These are phyloP conservation scores for Nudaria mundana DNA, from an alignment of 2,888 invertebrate genomes.

Conservation along the genomic window DNA sequence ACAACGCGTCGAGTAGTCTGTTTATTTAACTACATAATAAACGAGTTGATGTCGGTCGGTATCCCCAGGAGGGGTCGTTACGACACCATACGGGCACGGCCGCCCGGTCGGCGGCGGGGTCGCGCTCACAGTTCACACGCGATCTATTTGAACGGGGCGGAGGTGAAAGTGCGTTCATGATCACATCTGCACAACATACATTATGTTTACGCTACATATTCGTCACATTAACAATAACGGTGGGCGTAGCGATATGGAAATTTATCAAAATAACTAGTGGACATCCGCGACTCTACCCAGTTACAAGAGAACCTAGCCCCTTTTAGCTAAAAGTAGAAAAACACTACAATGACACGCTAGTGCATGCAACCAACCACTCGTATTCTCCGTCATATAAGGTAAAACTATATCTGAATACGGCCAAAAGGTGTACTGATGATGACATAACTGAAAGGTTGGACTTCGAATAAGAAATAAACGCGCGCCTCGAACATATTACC, in stretches of 20 bases:
- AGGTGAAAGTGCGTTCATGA: conserved; percentile 62
- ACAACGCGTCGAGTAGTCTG: conserved; percentile 33
- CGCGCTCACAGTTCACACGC: conserved; percentile 57
- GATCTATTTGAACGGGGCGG: conserved; percentile 50
- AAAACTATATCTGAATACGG: too few relatives aligned
- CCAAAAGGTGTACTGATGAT: too few relatives aligned
- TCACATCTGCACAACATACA: conserved; percentile 49
- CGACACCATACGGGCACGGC: conserved; percentile 47
- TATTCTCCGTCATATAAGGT: conserved; percentile 8
- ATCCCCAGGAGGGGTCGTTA: conserved; percentile 43
- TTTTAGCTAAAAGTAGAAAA: too few relatives aligned
- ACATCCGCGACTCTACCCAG: conserved; percentile 19
- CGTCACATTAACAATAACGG: conserved; percentile 34
- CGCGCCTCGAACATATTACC: too few relatives aligned
- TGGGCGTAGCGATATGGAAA: conserved; percentile 46
- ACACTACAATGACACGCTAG: too few relatives aligned
- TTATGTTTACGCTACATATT: conserved; percentile 43
- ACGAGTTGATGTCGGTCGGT: conserved; percentile 25
- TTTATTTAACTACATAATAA: conserved; percentile 36
- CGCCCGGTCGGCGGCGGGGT: too few relatives aligned
- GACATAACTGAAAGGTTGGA: too few relatives aligned
- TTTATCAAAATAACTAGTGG: conserved; percentile 21
- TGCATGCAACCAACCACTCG: conserved; percentile 16
- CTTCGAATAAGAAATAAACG: too few relatives aligned
- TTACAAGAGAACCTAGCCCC: too few relatives aligned